Evolutionary conservation across 1,140 invertebrate genomes (phyloP).

Genomic region (Bombus sylvicola): DNA sequence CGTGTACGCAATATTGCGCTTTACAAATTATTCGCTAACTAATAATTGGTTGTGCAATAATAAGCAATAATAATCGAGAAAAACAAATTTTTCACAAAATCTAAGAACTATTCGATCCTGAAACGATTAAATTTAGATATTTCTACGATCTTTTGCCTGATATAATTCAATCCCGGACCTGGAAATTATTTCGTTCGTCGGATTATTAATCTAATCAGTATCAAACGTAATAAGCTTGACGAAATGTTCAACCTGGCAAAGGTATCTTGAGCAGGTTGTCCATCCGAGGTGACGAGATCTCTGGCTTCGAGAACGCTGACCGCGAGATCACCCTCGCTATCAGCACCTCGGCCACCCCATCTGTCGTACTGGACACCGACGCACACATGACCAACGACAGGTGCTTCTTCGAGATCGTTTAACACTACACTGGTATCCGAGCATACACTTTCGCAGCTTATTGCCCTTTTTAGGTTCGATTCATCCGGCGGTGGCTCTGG

Average conservation of each 20-base stretch:
- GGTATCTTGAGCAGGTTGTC: slow-evolving; percentile 86
- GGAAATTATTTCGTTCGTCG: too few relatives aligned
- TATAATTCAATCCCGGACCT: too few relatives aligned
- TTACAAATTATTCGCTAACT: too few relatives aligned
- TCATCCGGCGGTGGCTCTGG: slow-evolving; percentile 76
- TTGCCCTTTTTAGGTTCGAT: slow-evolving; percentile 85
- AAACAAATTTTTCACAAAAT: too few relatives aligned
- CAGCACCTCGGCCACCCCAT: slow-evolving; percentile 80
- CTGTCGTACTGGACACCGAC: slow-evolving; percentile 91
- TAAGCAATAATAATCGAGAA: too few relatives aligned
- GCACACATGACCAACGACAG: slow-evolving; percentile 90
- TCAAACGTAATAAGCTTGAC: background rate
- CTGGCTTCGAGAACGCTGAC: slow-evolving; percentile 91
- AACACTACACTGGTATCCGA: slow-evolving; percentile 91
- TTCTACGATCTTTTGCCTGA: too few relatives aligned
- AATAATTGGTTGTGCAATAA: too few relatives aligned
- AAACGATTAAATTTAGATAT: too few relatives aligned
- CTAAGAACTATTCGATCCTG: background rate
- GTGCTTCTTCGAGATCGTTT: slow-evolving; percentile 87
- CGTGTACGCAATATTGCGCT: too few relatives aligned
- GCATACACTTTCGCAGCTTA: slow-evolving; percentile 92
- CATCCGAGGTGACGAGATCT: slow-evolving; percentile 86
- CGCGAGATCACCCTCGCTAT: slow-evolving; percentile 88
- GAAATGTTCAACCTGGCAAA: slow-evolving; percentile 84
- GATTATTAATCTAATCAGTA: too few relatives aligned